A percentile compares a stretch with the other conserved stretches of the same genome.
phyloP scores from a whole-genome alignment of 2,113 vertebrate genomes.

The Felis catus region DNA sequence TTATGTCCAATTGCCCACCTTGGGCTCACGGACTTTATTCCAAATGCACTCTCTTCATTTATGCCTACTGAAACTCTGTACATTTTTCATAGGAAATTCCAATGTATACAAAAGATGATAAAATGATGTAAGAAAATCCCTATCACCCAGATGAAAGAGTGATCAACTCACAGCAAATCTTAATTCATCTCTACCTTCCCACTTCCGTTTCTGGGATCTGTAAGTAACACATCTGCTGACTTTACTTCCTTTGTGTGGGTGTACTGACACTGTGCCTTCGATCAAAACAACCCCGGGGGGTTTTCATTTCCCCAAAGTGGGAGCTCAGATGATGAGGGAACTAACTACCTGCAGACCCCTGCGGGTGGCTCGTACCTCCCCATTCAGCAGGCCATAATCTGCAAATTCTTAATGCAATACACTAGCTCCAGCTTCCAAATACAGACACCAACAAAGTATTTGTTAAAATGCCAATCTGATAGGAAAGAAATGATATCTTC shows the following conservation, averaged over 20 bases:
- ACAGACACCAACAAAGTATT: not conserved
- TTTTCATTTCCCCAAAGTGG: not conserved
- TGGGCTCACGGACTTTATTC: not conserved
- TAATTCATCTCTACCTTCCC: not conserved
- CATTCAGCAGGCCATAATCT: not conserved
- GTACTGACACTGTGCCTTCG: not conserved
- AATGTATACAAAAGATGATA: constrained; percentile 2
- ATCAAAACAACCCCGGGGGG: not conserved
- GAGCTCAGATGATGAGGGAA: not conserved
- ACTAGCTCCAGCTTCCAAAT: not conserved
- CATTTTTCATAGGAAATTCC: constrained; percentile 29
- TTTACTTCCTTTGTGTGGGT: not conserved
- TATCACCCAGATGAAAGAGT: not conserved
- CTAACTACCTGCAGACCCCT: not conserved
- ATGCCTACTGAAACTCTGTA: not conserved
- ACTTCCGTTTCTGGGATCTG: not conserved
- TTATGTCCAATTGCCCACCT: not conserved
- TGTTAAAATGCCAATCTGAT: not conserved
- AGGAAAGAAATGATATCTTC: not conserved
- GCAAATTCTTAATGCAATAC: not conserved
- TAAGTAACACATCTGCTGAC: not conserved
- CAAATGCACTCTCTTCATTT: constrained; percentile 9
- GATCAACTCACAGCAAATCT: not conserved
- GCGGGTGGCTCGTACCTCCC: not conserved
- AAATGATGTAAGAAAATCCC: not conserved